Conservation (phyloP, 2,888 invertebrate genomes). For the Gortyna flavago region DNA sequence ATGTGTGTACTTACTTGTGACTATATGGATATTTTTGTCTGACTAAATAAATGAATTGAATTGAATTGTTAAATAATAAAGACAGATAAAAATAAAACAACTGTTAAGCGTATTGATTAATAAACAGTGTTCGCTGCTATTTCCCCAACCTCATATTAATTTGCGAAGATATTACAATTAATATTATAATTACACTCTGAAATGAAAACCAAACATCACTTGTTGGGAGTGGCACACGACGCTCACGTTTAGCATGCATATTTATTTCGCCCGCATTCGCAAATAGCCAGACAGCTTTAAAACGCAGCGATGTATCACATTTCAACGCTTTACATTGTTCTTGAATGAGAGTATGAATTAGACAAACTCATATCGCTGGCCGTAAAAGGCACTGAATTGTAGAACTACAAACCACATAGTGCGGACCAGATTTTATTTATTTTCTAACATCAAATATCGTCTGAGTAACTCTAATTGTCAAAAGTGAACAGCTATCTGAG, state of each 20-base stretch:
- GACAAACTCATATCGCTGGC: not conserved
- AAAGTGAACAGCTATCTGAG: not conserved
- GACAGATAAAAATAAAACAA: not conserved
- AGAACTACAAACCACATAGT: not conserved
- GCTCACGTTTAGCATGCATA: slow-evolving; percentile 30
- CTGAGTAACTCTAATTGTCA: not conserved
- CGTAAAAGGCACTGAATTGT: not conserved
- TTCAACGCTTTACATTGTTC: slow-evolving; percentile 55
- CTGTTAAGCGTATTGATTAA: not conserved
- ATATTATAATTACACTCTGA: no score
- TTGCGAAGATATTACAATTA: slow-evolving; percentile 37
- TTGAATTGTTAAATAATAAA: no score
- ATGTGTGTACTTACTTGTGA: no score
- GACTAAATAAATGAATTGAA: no score
- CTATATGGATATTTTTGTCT: no score
- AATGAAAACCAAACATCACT: slow-evolving; percentile 48
- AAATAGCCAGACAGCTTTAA: slow-evolving; percentile 59
- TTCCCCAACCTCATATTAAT: slow-evolving; percentile 11
- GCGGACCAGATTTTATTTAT: not conserved
- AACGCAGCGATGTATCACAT: slow-evolving; percentile 62
- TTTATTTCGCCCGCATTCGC: slow-evolving; percentile 53
- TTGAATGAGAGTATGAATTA: slow-evolving; percentile 35
- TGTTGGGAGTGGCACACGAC: slow-evolving; percentile 16
- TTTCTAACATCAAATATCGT: not conserved
- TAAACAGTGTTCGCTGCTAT: not conserved